These are phyloP conservation scores for Tiphia femorata DNA, from an alignment of 2,888 invertebrate species.

Conservation along the genomic window DNA sequence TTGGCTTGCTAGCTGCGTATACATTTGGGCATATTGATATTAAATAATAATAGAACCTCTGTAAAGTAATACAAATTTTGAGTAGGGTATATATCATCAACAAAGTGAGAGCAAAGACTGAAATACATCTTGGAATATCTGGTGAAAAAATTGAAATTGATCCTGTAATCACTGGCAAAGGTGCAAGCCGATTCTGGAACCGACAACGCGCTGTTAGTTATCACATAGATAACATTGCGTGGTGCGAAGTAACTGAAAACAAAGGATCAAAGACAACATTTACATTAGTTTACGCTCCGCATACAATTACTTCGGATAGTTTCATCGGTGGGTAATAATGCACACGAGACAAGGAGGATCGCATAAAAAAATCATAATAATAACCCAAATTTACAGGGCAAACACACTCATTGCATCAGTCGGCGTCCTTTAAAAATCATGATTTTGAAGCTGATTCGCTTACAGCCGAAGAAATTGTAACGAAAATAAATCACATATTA, in stretches of 20 bases:
- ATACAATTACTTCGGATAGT: conserved; percentile 47
- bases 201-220: conserved; percentile 86
- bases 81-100: conserved; percentile 84
- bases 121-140: conserved; percentile 89
- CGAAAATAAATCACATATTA: conserved; percentile 88
- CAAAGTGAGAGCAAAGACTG: conserved; percentile 84
- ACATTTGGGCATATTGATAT: neutral
- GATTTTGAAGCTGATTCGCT: conserved; percentile 88
- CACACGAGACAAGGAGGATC: no score
- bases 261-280: conserved; percentile 81
- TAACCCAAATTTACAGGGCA: no score
- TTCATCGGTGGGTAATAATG: conserved; percentile 28
- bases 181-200: conserved; percentile 70
- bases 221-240: conserved; percentile 88
- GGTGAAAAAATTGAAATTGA: conserved; percentile 94
- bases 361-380: no score
- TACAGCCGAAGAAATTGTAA: conserved; percentile 85
- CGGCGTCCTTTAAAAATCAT: conserved; percentile 83
- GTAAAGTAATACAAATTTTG: neutral
- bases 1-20: no score
- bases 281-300: conserved; percentile 78
- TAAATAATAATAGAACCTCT: no score
- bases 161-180: conserved; percentile 73
- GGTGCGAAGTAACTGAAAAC: conserved; percentile 86
- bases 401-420: conserved; percentile 64